Conservation (phyloP, 2,888 invertebrate species). For the Polietes domitor region DNA sequence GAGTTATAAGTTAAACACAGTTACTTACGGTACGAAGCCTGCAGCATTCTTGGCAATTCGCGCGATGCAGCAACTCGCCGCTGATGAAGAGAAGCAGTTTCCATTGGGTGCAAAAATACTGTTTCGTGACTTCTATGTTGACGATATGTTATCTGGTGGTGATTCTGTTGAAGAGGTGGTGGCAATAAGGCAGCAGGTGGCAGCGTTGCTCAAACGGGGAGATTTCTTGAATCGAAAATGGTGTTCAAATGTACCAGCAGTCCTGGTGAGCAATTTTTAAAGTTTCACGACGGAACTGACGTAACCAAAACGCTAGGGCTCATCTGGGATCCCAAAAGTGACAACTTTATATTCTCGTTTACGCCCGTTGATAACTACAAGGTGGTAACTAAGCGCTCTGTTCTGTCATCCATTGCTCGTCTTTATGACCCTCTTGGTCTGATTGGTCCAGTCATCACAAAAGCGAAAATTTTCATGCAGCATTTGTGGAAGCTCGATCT, state of each 20-base stretch:
- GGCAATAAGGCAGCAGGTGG: not conserved
- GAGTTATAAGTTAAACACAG: constrained; percentile 40
- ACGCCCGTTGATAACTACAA: no score
- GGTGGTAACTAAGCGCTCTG: no score
- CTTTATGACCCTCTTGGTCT: no score
- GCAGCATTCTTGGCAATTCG: constrained; percentile 58
- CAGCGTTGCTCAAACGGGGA: constrained; percentile 7
- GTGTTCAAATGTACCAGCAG: constrained; percentile 53
- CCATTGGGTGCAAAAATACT: constrained; percentile 56
- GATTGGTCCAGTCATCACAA: no score
- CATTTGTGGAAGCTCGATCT: not conserved
- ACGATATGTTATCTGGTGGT: constrained; percentile 58
- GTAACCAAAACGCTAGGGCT: constrained; percentile 41
- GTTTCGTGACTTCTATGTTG: constrained; percentile 40
- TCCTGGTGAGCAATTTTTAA: constrained; percentile 23
- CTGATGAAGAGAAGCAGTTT: constrained; percentile 72
- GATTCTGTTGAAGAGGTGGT: constrained; percentile 38
- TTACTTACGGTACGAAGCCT: constrained; percentile 49
- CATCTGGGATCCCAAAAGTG: constrained; percentile 36
- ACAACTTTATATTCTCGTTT: constrained; percentile 44
- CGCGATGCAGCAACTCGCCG: constrained; percentile 47
- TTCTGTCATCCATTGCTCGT: no score
- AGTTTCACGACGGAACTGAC: constrained; percentile 9
- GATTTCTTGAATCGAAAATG: constrained; percentile 65
- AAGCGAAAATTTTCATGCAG: no score